These are phyloP conservation scores for Drosophila seguyi DNA, from an alignment of 1,140 invertebrate genomes.

Conservation along the genomic window DNA sequence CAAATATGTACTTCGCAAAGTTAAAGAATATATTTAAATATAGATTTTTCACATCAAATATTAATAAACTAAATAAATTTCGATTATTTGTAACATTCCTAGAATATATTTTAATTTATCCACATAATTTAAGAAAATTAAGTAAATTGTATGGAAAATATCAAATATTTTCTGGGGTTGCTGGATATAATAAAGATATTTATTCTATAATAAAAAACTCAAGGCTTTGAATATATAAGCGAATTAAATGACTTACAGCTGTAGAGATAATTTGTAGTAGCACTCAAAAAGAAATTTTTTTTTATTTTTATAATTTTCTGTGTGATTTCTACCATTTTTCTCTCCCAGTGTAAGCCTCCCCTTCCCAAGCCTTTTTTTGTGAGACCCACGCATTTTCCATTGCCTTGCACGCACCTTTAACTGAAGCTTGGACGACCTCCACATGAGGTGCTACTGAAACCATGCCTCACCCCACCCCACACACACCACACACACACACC, in stretches of 20 bases:
- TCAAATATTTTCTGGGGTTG: too few species aligned
- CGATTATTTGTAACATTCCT: too few species aligned
- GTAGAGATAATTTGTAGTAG: background rate
- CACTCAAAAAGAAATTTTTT: rapidly evolving
- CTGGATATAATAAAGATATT: too few species aligned
- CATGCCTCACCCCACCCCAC: background rate
- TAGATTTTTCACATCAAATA: too few species aligned
- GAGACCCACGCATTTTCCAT: slow-evolving; percentile 52
- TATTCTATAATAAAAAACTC: too few species aligned
- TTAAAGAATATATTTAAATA: too few species aligned
- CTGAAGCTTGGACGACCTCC: slow-evolving; percentile 56
- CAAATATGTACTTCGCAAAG: too few species aligned
- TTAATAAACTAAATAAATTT: too few species aligned
- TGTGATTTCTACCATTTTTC: background rate
- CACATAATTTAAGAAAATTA: too few species aligned
- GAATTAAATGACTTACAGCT: background rate
- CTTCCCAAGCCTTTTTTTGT: background rate
- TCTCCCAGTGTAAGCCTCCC: slow-evolving; percentile 10
- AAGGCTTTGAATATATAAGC: background rate
- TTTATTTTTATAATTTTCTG: background rate
- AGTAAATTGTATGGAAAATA: too few species aligned
- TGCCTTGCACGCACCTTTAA: slow-evolving; percentile 66
- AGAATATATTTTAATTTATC: too few species aligned
- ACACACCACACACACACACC: background rate
- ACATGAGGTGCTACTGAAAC: slow-evolving; percentile 51